A percentile compares a stretch with the other conserved stretches of the same genome.
phyloP scores from a whole-genome alignment of 2,113 vertebrate genomes.

The Elgaria multicarinata region DNA sequence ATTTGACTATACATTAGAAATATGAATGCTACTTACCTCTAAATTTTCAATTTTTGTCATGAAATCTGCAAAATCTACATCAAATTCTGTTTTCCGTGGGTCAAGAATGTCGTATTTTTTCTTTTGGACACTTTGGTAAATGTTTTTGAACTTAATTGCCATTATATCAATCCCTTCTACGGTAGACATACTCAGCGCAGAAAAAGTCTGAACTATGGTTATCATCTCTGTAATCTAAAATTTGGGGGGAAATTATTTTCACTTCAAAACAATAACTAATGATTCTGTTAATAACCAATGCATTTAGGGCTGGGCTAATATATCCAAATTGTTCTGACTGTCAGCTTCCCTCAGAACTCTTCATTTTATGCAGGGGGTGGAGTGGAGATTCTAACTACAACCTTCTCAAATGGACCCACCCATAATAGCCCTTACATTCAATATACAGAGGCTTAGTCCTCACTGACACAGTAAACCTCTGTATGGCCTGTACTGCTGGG shows the following conservation, averaged over 20 bases:
- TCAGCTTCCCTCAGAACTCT: not conserved
- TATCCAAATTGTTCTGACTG: not conserved
- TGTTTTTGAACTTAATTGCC: conserved; percentile 81
- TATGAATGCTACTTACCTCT: conserved; percentile 74
- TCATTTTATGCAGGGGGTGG: conserved; percentile 8
- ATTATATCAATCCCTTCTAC: conserved; percentile 85
- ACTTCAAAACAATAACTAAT: not conserved
- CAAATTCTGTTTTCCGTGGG: conserved; percentile 81
- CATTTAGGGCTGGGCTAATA: not conserved
- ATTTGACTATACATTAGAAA: not conserved
- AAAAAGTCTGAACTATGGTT: conserved; percentile 77
- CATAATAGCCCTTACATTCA: not conserved
- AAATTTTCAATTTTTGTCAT: conserved; percentile 77
- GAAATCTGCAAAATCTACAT: conserved; percentile 82
- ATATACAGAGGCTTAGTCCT: not conserved
- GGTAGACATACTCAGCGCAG: conserved; percentile 76
- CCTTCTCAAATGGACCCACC: not conserved
- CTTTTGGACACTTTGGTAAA: conserved; percentile 80
- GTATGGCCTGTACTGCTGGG: not conserved
- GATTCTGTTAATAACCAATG: not conserved
- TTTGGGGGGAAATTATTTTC: conserved; percentile 26
- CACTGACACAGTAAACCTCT: not conserved
- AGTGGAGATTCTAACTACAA: not conserved
- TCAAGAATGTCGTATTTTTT: conserved; percentile 83
- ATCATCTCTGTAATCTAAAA: conserved; percentile 85